Conservation (phyloP, 1,140 invertebrate genomes). For the Coboldia fuscipes region DNA sequence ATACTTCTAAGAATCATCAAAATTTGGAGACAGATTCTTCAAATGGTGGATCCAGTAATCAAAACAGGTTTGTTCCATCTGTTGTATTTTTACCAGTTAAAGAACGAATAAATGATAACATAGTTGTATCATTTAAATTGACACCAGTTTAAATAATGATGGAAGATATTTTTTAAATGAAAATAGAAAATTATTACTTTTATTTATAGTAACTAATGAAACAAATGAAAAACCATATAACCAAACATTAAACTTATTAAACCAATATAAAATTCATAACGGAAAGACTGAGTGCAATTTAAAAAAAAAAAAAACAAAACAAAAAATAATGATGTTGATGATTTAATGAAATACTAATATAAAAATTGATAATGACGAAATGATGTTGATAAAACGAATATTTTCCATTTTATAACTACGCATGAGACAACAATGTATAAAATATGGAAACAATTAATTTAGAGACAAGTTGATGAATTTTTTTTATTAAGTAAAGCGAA, state of each 20-base stretch:
- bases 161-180: neutral
- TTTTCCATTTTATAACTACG: neutral
- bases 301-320: slow-evolving; percentile 4
- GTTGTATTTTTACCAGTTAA: slow-evolving; percentile 81
- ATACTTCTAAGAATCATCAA: slow-evolving; percentile 1
- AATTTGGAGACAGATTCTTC: neutral
- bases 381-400: neutral
- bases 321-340: neutral
- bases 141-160: slow-evolving; percentile 54
- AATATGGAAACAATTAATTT: neutral
- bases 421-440: neutral
- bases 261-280: slow-evolving; percentile 18
- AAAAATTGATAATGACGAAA: slow-evolving; percentile 4
- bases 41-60: slow-evolving; percentile 15
- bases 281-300: slow-evolving; percentile 24
- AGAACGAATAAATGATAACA: slow-evolving; percentile 51
- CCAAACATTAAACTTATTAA: neutral
- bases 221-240: neutral
- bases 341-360: neutral
- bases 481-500: neutral
- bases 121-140: slow-evolving; percentile 76
- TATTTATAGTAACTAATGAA: neutral
- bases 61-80: slow-evolving; percentile 55
- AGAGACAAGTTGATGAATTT: neutral
- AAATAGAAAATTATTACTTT: neutral